A percentile compares a stretch with the other conserved stretches of the same genome.
Evolutionary conservation across 1,140 invertebrate genomes (phyloP).

Genomic region (Drosophila dunni): DNA sequence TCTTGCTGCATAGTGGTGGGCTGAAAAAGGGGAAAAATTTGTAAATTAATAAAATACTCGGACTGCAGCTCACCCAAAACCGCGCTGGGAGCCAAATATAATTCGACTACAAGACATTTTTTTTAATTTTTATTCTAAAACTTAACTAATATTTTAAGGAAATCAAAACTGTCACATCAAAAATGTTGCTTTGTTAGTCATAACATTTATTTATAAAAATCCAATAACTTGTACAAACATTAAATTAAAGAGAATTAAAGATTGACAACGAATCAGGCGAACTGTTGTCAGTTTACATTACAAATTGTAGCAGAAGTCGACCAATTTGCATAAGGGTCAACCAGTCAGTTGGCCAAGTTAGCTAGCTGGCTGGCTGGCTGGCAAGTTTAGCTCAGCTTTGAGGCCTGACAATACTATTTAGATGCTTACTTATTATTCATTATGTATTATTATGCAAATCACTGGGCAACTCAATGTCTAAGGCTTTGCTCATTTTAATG

Average conservation of each 20-base stretch:
- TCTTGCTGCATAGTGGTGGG: neutral
- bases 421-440: constrained; percentile 68
- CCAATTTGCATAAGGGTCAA: constrained; percentile 67
- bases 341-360: constrained; percentile 17
- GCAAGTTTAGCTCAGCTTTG: neutral
- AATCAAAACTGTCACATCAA: no score
- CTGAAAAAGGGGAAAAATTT: neutral
- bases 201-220: no score
- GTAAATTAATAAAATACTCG: neutral
- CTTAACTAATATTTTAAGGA: neutral
- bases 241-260: no score
- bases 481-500: constrained; percentile 52
- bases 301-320: neutral
- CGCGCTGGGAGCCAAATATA: neutral
- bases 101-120: constrained; percentile 10
- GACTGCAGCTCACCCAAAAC: constrained; percentile 3
- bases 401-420: constrained; percentile 24
- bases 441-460: constrained; percentile 83
- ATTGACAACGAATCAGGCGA: neutral
- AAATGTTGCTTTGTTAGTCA: no score
- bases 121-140: neutral
- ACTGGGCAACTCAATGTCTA: constrained; percentile 38
- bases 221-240: neutral
- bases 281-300: neutral
- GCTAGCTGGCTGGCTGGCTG: neutral